Evolutionary conservation across 1,140 invertebrate species (phyloP).

Genomic region (Drosophila nigrodunni): DNA sequence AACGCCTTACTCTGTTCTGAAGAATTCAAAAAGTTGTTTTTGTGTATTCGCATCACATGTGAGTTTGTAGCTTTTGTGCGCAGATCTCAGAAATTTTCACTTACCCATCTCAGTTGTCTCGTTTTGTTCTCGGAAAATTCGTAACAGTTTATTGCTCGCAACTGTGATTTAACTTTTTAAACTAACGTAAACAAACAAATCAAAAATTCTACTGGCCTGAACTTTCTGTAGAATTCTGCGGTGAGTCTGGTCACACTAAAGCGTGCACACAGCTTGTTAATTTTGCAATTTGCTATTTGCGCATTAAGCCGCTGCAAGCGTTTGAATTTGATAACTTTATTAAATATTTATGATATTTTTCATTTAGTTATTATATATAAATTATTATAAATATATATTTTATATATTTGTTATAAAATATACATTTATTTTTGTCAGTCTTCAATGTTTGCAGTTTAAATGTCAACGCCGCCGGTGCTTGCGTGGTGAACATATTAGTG

Average conservation of each 20-base stretch:
- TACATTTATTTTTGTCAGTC: background rate
- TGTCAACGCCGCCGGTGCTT: too few species aligned
- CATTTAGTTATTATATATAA: too few species aligned
- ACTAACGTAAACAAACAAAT: background rate
- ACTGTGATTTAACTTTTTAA: background rate
- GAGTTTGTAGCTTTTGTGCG: background rate
- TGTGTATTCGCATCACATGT: background rate
- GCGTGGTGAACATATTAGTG: background rate
- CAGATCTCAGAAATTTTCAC: background rate
- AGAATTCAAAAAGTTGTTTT: background rate
- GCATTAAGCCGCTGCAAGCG: background rate
- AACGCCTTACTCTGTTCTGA: background rate
- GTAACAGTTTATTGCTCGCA: too few species aligned
- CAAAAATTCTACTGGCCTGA: background rate
- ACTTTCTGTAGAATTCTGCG: background rate
- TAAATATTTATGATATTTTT: too few species aligned
- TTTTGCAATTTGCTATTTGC: background rate
- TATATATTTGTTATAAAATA: too few species aligned
- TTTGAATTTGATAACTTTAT: too few species aligned
- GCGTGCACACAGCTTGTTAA: background rate
- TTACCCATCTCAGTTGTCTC: background rate
- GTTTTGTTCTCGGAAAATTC: too few species aligned
- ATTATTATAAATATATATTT: too few species aligned
- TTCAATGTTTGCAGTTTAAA: background rate
- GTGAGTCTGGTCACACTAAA: background rate